Conservation (phyloP, 2,888 invertebrate genomes). For the Amblyjoppa proteus region DNA sequence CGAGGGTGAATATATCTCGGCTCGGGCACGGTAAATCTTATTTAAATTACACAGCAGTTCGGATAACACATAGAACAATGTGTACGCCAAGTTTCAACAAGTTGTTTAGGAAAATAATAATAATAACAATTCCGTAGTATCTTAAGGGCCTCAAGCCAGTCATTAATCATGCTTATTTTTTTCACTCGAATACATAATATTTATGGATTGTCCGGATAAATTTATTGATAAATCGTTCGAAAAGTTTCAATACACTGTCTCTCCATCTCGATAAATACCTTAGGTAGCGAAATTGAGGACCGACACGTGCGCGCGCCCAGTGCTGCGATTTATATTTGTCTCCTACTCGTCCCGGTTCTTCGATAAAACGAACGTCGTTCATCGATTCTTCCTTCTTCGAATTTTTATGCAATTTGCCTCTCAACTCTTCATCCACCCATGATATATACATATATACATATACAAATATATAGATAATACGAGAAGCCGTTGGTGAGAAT, state of each 20-base stretch:
- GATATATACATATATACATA: not conserved
- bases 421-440: not conserved
- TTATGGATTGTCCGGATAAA: not conserved
- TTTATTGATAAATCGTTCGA: not conserved
- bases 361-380: constrained; percentile 22
- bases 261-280: not conserved
- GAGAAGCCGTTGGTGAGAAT: not conserved
- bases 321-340: constrained; percentile 34
- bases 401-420: constrained; percentile 25
- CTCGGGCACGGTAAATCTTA: no score
- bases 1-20: no score
- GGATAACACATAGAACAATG: no score
- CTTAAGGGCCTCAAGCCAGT: no score
- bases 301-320: constrained; percentile 10
- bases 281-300: not conserved
- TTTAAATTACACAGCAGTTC: no score
- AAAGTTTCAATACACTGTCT: not conserved
- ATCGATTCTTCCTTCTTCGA: constrained; percentile 15
- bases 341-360: constrained; percentile 6
- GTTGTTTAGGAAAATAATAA: no score
- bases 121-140: no score
- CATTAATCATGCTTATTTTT: no score
- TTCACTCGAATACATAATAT: no score
- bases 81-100: no score
- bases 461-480: not conserved